Conservation (phyloP, 2,113 vertebrate species). For the Neodon shergylaensis region DNA sequence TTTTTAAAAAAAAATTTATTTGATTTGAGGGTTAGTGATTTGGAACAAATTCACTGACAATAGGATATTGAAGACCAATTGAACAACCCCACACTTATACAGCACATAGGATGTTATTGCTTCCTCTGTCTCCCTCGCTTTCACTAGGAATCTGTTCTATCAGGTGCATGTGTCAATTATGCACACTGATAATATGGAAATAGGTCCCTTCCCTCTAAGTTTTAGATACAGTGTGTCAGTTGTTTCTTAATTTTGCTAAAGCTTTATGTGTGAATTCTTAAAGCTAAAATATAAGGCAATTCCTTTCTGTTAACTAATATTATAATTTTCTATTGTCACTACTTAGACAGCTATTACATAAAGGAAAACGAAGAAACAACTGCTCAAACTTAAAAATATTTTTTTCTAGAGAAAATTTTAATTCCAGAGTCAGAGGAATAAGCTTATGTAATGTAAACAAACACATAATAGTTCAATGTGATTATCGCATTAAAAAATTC, state of each 20-base stretch:
- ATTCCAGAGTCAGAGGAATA: background rate
- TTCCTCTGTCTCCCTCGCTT: background rate
- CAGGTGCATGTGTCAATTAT: background rate
- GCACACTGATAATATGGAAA: background rate
- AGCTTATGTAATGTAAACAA: background rate
- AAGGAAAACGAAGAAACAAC: background rate
- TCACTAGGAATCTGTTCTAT: background rate
- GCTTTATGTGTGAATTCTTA: background rate
- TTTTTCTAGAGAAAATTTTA: background rate
- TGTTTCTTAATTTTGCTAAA: slow-evolving; percentile 1
- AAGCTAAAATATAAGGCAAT: background rate
- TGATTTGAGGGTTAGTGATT: background rate
- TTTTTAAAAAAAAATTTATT: background rate
- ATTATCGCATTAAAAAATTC: background rate
- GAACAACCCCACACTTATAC: rapidly evolving
- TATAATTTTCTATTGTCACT: background rate
- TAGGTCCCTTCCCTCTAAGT: background rate
- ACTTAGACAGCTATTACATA: background rate
- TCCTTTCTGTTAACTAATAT: background rate
- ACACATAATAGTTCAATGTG: background rate
- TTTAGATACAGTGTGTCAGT: background rate
- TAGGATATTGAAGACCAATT: background rate
- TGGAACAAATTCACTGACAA: background rate
- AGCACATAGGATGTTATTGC: background rate
- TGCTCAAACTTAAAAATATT: background rate